Conservation (phyloP, 2,888 invertebrate genomes). For the Stegophylla sp. region DNA sequence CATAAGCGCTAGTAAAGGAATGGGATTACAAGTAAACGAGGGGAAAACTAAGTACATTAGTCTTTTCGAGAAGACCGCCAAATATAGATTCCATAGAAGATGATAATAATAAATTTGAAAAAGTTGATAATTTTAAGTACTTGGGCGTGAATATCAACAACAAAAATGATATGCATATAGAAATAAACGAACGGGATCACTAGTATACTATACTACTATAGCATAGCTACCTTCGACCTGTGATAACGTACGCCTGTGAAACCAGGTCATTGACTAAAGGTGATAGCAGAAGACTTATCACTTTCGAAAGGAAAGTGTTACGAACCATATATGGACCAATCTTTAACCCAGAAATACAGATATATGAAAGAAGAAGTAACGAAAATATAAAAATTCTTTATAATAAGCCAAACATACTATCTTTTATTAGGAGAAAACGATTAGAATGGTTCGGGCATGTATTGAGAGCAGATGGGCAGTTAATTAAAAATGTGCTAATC, state of each 20-base stretch:
- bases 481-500: too few species aligned
- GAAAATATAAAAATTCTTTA: neutral
- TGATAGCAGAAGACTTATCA: neutral
- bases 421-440: neutral
- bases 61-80: neutral
- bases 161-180: neutral
- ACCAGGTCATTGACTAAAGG: neutral
- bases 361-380: constrained; percentile 3
- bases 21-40: too few species aligned
- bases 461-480: neutral
- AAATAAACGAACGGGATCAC: neutral
- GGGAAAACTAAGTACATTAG: too few species aligned
- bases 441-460: neutral
- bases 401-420: neutral
- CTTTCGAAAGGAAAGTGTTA: constrained; percentile 7
- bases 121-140: neutral
- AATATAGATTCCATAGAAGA: neutral
- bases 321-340: constrained; percentile 7
- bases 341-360: constrained; percentile 12
- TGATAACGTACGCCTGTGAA: neutral
- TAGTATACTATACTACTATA: neutral
- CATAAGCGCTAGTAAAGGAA: too few species aligned
- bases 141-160: neutral
- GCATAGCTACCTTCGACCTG: constrained; percentile 15
- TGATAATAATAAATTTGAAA: too few species aligned